Conservation (phyloP, 2,113 vertebrate genomes). For the Spermophilus dauricus region DNA sequence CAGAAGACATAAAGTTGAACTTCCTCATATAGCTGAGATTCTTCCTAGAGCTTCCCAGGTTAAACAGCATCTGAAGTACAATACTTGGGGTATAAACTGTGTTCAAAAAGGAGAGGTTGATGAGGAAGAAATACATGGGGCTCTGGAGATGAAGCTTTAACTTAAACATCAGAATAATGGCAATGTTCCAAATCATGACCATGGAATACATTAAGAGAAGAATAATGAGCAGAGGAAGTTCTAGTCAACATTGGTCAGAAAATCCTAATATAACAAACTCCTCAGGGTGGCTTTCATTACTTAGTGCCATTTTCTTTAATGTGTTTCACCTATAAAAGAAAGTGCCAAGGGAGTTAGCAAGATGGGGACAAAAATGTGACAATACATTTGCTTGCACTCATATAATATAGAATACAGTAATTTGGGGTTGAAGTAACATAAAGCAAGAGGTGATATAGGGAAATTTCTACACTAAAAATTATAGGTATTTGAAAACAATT, state of each 20-base stretch:
- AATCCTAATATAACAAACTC: constrained; percentile 65
- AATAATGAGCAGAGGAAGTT: constrained; percentile 56
- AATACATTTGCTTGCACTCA: neutral
- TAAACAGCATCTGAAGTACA: constrained; percentile 60
- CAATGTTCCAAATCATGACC: constrained; percentile 50
- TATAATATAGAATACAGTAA: neutral
- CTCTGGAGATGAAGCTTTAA: constrained; percentile 30
- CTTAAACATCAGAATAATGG: constrained; percentile 52
- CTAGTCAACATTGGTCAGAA: neutral
- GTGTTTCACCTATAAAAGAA: neutral
- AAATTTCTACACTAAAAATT: too few relatives aligned
- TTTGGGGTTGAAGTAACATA: neutral
- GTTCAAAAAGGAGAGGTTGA: constrained; percentile 67
- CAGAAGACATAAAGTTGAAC: constrained; percentile 75
- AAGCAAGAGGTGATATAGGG: too few relatives aligned
- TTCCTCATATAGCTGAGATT: constrained; percentile 39
- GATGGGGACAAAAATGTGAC: neutral
- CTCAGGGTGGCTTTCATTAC: constrained; percentile 17
- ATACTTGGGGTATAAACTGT: constrained; percentile 58
- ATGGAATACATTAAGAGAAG: constrained; percentile 22
- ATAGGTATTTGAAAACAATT: neutral
- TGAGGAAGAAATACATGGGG: constrained; percentile 65
- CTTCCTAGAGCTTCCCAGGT: constrained; percentile 52
- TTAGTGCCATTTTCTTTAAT: neutral
- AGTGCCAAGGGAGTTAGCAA: neutral